Evolutionary conservation across 2,888 invertebrate genomes (phyloP).

Genomic region (Patella ulyssiponensis): DNA sequence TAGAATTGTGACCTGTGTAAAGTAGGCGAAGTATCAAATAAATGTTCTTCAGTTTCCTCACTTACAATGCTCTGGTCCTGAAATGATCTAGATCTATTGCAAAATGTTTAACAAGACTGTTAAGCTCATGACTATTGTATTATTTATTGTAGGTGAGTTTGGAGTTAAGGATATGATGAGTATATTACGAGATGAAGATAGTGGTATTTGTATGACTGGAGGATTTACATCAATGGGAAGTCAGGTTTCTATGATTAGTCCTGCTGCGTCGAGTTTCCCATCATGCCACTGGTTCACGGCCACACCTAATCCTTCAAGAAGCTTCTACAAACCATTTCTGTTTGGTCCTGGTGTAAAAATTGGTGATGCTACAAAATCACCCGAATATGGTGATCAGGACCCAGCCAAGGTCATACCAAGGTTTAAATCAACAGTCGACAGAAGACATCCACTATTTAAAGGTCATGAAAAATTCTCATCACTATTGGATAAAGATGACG

Average conservation of each 20-base stretch:
- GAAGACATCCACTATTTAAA: constrained; percentile 78
- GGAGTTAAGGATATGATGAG: constrained; percentile 51
- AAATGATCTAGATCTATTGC: too few relatives aligned
- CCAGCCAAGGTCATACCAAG: constrained; percentile 50
- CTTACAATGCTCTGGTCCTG: too few relatives aligned
- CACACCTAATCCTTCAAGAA: constrained; percentile 83
- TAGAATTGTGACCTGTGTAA: too few relatives aligned
- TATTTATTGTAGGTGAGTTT: too few relatives aligned
- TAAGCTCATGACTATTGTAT: too few relatives aligned
- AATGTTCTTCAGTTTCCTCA: too few relatives aligned
- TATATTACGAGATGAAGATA: constrained; percentile 74
- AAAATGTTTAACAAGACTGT: too few relatives aligned
- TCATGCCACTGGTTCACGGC: constrained; percentile 84
- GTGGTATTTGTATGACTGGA: constrained; percentile 78
- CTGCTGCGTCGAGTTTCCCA: constrained; percentile 73
- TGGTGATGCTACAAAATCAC: constrained; percentile 76
- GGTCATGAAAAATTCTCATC: constrained; percentile 76
- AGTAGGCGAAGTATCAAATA: too few relatives aligned
- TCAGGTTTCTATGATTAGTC: constrained; percentile 77
- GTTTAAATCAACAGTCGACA: constrained; percentile 70
- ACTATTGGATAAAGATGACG: constrained; percentile 45
- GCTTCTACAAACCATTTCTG: constrained; percentile 85
- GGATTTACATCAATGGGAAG: constrained; percentile 73
- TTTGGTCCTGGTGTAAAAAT: constrained; percentile 67
- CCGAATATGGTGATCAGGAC: constrained; percentile 62